A percentile compares a stretch with the other conserved stretches of the same genome.
These are phyloP conservation scores for Amblyjoppa proteus DNA, from an alignment of 2,888 invertebrate genomes.

Conservation along the genomic window DNA sequence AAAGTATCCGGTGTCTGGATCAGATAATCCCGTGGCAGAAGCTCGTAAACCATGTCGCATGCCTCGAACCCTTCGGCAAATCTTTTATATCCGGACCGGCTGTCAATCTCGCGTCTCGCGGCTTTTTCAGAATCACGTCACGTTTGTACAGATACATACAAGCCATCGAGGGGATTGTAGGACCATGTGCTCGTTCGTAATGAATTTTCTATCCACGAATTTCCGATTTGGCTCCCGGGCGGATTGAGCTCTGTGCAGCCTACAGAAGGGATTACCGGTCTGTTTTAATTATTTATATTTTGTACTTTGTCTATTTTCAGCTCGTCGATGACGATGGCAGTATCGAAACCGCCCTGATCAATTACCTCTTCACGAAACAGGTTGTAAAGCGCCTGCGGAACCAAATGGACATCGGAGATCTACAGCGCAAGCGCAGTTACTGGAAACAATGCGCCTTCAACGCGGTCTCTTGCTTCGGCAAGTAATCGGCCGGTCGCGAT, in stretches of 20 bases:
- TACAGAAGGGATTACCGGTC: too few relatives aligned
- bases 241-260: too few relatives aligned
- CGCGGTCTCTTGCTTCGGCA: constrained; percentile 87
- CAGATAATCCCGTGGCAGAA: not conserved
- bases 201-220: too few relatives aligned
- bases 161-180: constrained; percentile 4
- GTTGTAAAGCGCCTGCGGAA: constrained; percentile 85
- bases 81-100: constrained; percentile 21
- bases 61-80: constrained; percentile 36
- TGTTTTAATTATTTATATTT: not conserved
- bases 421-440: constrained; percentile 86
- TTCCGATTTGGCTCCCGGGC: too few relatives aligned
- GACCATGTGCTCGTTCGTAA: too few relatives aligned
- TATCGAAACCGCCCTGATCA: constrained; percentile 85
- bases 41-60: constrained; percentile 33
- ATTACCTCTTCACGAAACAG: constrained; percentile 86
- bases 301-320: constrained; percentile 73
- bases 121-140: constrained; percentile 38
- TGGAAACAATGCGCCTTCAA: constrained; percentile 88
- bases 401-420: constrained; percentile 85
- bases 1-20: not conserved
- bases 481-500: constrained; percentile 76
- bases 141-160: constrained; percentile 15
- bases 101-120: not conserved
- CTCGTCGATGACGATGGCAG: constrained; percentile 83